A percentile compares a stretch with the other conserved stretches of the same genome.
phyloP scores from a whole-genome alignment of 1,140 invertebrate genomes.

The Neodiprion fabricii region DNA sequence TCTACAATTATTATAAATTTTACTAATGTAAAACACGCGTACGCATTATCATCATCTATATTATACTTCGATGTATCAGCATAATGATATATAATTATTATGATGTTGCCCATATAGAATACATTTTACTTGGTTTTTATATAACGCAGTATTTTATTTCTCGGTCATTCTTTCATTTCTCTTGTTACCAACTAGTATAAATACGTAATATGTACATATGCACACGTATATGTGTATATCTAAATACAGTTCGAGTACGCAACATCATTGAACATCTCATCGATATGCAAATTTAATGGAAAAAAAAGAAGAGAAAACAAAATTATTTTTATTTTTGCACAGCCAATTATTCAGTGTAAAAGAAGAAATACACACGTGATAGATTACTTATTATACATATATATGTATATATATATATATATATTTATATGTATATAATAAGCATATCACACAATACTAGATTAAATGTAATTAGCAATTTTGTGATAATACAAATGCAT shows the following conservation, averaged over 20 bases:
- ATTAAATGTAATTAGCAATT: no score
- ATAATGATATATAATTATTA: constrained; percentile 59
- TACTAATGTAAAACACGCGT: no score
- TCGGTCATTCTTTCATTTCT: constrained; percentile 7
- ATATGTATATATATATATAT: no score
- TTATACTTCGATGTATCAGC: constrained; percentile 62
- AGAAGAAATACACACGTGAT: no score
- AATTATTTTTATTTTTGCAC: background rate
- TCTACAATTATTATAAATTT: no score
- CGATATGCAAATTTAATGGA: background rate
- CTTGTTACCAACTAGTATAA: no score
- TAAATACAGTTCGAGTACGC: background rate
- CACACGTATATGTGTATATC: background rate
- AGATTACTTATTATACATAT: no score
- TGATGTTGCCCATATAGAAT: constrained; percentile 61
- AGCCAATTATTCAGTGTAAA: background rate
- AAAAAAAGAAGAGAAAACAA: background rate
- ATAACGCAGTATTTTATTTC: constrained; percentile 52
- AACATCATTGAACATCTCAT: background rate
- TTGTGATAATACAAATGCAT: no score
- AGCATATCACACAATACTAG: no score
- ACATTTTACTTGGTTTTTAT: constrained; percentile 64
- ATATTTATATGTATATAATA: no score
- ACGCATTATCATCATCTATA: no score
- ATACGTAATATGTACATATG: constrained; percentile 21